Percentiles rank a stretch among this genome's conserved stretches.
Evolutionary conservation across 2,113 vertebrate genomes (phyloP).

Genomic region (Neodontobutis hainanensis): DNA sequence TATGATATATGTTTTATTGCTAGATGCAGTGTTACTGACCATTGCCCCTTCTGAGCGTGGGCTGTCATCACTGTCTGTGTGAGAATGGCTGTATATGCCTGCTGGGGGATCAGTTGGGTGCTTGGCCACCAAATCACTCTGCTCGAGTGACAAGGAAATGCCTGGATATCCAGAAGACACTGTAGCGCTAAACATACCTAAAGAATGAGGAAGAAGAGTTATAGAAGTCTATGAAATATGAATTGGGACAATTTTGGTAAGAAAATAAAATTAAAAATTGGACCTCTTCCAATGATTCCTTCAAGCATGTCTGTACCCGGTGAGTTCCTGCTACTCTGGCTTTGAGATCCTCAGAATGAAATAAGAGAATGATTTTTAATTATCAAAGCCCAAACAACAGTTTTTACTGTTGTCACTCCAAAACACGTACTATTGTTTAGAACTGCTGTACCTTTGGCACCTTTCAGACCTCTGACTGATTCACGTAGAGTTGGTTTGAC

Average conservation of each 20-base stretch:
- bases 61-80: slow-evolving; percentile 50
- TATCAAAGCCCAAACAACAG: background rate
- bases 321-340: slow-evolving; percentile 60
- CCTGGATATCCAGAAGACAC: slow-evolving; percentile 55
- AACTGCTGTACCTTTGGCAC: slow-evolving; percentile 77
- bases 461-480: slow-evolving; percentile 75
- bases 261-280: slow-evolving; percentile 16
- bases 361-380: slow-evolving; percentile 1
- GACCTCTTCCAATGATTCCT: slow-evolving; percentile 88
- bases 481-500: slow-evolving; percentile 73
- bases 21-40: slow-evolving; percentile 43
- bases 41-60: slow-evolving; percentile 68
- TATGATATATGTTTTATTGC: background rate
- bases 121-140: slow-evolving; percentile 58
- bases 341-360: slow-evolving; percentile 64
- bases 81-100: slow-evolving; percentile 71
- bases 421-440: slow-evolving; percentile 1
- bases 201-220: background rate
- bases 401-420: background rate
- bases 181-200: slow-evolving; percentile 85
- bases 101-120: slow-evolving; percentile 63
- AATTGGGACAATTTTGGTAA: background rate
- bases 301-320: slow-evolving; percentile 76
- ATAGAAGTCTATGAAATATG: background rate
- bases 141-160: slow-evolving; percentile 61